phyloP scores from a whole-genome alignment of 2,797 vertebrate species.

The Micromesistius poutassou region DNA sequence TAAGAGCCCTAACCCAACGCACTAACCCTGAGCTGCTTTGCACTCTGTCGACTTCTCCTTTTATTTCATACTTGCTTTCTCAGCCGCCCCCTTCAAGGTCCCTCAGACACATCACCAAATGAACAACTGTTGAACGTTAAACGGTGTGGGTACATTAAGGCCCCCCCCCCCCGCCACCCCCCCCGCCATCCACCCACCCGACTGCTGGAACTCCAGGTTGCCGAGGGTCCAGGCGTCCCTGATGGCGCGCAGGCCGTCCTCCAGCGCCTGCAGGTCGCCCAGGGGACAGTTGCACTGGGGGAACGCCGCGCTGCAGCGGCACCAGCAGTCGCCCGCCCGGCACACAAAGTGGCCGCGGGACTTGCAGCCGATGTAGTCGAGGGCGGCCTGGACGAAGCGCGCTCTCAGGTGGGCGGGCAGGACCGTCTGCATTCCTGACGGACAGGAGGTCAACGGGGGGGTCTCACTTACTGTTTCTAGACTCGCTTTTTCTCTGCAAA shows the following conservation, averaged over 20 bases:
- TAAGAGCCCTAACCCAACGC: background rate
- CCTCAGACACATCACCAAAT: no score
- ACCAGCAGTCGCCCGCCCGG: conserved; percentile 91
- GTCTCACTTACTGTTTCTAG: background rate
- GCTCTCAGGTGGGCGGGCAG: conserved; percentile 86
- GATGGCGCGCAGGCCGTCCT: conserved; percentile 82
- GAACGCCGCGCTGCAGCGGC: conserved; percentile 81
- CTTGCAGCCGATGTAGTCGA: conserved; percentile 93
- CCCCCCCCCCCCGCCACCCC: no score
- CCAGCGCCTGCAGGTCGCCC: conserved; percentile 86
- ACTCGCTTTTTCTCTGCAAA: background rate
- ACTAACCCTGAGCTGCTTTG: background rate
- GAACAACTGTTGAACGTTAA: background rate
- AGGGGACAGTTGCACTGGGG: conserved; percentile 92
- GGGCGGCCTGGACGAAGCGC: conserved; percentile 88
- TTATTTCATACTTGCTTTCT: background rate
- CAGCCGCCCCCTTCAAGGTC: background rate
- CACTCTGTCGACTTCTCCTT: background rate
- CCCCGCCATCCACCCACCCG: no score
- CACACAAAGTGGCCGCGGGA: conserved; percentile 92
- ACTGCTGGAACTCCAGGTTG: conserved; percentile 90
- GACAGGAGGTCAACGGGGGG: background rate
- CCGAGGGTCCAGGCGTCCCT: conserved; percentile 81
- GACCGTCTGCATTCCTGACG: conserved; percentile 86
- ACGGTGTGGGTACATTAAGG: no score